Percentiles rank a stretch among this genome's conserved stretches.
These are phyloP conservation scores for Acinonyx jubatus DNA, from an alignment of 2,113 vertebrate genomes.

Conservation along the genomic window DNA sequence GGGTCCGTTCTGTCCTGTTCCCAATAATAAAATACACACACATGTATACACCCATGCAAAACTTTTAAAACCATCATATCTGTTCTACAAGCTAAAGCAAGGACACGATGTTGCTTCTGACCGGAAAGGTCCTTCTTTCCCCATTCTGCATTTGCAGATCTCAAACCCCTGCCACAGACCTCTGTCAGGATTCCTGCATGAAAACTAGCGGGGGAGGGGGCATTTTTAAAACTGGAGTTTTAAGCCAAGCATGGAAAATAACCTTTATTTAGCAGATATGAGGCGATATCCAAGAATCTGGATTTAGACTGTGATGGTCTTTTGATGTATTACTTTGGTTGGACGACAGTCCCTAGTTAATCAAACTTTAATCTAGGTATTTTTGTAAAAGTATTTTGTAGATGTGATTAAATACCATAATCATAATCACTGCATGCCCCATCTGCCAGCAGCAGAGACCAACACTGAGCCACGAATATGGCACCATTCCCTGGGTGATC, in stretches of 20 bases:
- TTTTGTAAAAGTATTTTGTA: background rate
- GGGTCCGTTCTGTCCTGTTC: too few species aligned
- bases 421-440: background rate
- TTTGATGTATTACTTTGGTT: background rate
- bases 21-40: rapidly evolving
- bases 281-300: background rate
- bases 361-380: background rate
- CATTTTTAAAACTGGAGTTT: background rate
- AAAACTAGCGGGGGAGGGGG: background rate
- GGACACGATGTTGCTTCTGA: background rate
- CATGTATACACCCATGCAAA: background rate
- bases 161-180: background rate
- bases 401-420: background rate
- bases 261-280: too few species aligned
- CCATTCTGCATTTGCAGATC: background rate
- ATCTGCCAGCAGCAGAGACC: background rate
- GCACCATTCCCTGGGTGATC: background rate
- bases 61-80: background rate
- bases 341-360: background rate
- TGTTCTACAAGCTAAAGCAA: background rate
- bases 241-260: background rate
- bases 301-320: background rate
- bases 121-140: background rate
- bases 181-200: background rate
- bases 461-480: background rate